Evolutionary conservation across 2,113 vertebrate genomes (phyloP), one percentile per base, ranked within the genome.

Genomic region (Sturnira hondurensis): DNA sequence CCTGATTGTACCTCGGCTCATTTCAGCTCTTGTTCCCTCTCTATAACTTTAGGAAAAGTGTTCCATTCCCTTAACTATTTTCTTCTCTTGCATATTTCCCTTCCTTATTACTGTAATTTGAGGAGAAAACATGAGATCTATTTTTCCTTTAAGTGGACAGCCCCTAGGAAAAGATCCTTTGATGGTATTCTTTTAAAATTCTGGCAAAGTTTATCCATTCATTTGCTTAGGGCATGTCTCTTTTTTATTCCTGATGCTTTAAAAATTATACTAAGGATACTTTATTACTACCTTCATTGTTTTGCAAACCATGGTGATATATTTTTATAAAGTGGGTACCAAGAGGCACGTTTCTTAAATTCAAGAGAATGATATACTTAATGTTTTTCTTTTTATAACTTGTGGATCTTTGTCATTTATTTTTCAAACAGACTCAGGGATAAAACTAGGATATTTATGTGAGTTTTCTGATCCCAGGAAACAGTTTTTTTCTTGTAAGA

Each of bases 381-480:
- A 61, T 45, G 11, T 77, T 94, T 92, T 91, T 91, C 65, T 95
- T 95, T 93, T 70, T 74, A 68, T 91, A 86, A 38, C 8, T 6
- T 71, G 28, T 83, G 16, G 78, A 89, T 67, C 56, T 86, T 92
- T 96, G 65, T 36, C 58, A 89, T 86, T 92, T 92, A 45, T 96
- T 93, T 77, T 47, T 33, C 45, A 80, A 86, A 63, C 31, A 65
- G 47, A 71, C 31, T 82, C 85, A 78, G 84, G 41, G 50, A 90
- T 78, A 94, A 95, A 96, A 92, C 17, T 41, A 77, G 33, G 38
- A 80, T 85, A 78, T 38, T 33, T 0, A 22, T 65, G 38, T 82
- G 28, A 77, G 68, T 52, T 96, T 87, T 84, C 58, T 73, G 81
- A 92, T 58, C 22, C 43, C 70, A 76, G 22, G 31, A 97, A 96